Evolutionary conservation across 1,140 invertebrate species (phyloP).

Genomic region (Aphaenogaster floridana): DNA sequence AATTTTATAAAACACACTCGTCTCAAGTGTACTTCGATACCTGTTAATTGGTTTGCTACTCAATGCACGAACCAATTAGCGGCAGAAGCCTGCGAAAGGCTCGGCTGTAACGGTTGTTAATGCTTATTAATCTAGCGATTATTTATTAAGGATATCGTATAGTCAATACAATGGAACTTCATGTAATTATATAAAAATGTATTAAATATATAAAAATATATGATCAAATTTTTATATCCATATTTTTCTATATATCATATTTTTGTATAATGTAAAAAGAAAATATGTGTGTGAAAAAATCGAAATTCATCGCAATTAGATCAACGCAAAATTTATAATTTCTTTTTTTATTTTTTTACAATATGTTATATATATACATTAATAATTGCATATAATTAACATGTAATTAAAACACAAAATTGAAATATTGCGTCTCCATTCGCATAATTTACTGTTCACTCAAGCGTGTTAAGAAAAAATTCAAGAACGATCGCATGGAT

Average conservation of each 20-base stretch:
- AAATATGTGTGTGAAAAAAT: background rate
- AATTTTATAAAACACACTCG: slow-evolving; percentile 33
- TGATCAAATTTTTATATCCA: background rate
- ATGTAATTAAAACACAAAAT: slow-evolving; percentile 27
- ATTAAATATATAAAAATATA: background rate
- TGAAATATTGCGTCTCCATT: slow-evolving; percentile 11
- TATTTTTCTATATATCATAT: background rate
- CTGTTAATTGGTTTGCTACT: slow-evolving; percentile 58
- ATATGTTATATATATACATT: slow-evolving; percentile 5
- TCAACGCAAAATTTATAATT: background rate
- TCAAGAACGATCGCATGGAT: slow-evolving; percentile 49
- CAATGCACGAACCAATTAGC: slow-evolving; percentile 62
- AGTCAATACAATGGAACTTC: background rate
- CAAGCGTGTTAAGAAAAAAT: slow-evolving; percentile 36
- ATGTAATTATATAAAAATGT: background rate
- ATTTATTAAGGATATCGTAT: slow-evolving; percentile 3
- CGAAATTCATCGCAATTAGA: background rate
- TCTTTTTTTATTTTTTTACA: background rate
- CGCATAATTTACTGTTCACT: slow-evolving; percentile 46
- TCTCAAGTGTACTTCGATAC: slow-evolving; percentile 50
- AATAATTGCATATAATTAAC: slow-evolving; percentile 22
- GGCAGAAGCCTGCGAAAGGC: slow-evolving; percentile 19
- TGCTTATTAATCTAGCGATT: slow-evolving; percentile 33
- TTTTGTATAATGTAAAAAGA: background rate
- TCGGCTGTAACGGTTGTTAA: slow-evolving; percentile 48